Evolutionary conservation across 2,797 vertebrate species (phyloP).

Genomic region (Uromys caudimaculatus): DNA sequence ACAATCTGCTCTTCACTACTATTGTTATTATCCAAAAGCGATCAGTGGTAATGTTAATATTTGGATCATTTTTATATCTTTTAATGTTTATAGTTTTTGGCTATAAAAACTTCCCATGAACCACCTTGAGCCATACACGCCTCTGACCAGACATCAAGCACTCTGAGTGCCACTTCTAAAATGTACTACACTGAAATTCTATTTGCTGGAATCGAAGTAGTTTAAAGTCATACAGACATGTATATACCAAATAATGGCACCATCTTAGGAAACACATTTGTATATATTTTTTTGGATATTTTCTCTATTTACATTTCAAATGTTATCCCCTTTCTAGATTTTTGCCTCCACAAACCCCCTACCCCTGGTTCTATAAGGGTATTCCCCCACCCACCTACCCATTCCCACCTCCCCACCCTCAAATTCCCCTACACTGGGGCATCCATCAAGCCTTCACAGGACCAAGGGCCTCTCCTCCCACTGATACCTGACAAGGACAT

Average conservation of each 20-base stretch:
- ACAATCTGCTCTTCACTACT: neutral
- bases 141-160: neutral
- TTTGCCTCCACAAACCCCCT: too few relatives aligned
- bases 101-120: neutral
- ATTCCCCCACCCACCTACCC: too few relatives aligned
- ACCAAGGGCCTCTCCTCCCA: too few relatives aligned
- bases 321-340: too few relatives aligned
- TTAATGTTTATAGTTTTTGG: neutral
- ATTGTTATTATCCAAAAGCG: slow-evolving; percentile 13
- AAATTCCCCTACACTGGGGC: too few relatives aligned
- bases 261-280: neutral
- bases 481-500: too few relatives aligned
- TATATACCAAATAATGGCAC: neutral
- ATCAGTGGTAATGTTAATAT: slow-evolving; percentile 27
- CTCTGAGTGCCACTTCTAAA: neutral
- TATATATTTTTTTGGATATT: neutral
- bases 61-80: neutral
- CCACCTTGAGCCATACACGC: neutral
- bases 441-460: too few relatives aligned
- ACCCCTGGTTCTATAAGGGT: too few relatives aligned
- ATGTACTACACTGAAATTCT: neutral
- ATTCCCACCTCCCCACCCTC: too few relatives aligned
- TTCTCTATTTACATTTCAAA: too few relatives aligned
- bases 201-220: slow-evolving; percentile 3
- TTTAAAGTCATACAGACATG: neutral